Base-by-base conservation (phyloP, 2,888 invertebrate genomes). In the Lapara coniferarum region DNA sequence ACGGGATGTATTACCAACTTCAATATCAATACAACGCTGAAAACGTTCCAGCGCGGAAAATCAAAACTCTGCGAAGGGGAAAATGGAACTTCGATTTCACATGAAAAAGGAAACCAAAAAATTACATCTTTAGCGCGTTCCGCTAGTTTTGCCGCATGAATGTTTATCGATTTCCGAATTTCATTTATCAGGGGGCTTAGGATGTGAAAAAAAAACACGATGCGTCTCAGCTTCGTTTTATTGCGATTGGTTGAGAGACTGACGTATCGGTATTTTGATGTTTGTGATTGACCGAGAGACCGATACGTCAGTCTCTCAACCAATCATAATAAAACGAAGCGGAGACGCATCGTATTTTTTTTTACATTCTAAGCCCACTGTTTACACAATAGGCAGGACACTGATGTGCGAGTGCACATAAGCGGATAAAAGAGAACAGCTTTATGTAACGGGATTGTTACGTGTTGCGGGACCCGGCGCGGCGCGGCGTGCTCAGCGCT, bases 381-480 rank as follows among this genome's bases (percentile, higher is more conserved):
- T 53, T 71, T 58, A 63, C 66, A 71, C 57, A 70, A 76, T 59
- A 66, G 53, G 49, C 30, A 63, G 66, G 53, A 63, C 30, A 37
- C 59, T 53, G 59, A 63, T 53, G 59, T 49, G 52, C 63, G 56
- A 63, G 63, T 57, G 68, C 57, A 69, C 66, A 70, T 70, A 70
- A 70, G 66, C 70, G 68, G 68, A 68, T 70, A 63, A 59, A 68
- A n/a, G n/a, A n/a, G n/a, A n/a, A 70, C 74, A 73, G 76, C 76
- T 76, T 78, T 76, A 73, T 76, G 71, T 80, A 81, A 81, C 81
- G 78, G 77, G 78, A 83, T 78, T 73, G 71, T 73, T 73, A 75
- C 71, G 69, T 73, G 73, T 59, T 56, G 30, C 57, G 57, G 51
- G 58, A 67, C 58, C 19, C 37, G 57, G 57, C 57, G 37, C 37